These are phyloP conservation scores for Drosophila anomelani DNA, from an alignment of 2,888 invertebrate genomes.

Conservation along the genomic window DNA sequence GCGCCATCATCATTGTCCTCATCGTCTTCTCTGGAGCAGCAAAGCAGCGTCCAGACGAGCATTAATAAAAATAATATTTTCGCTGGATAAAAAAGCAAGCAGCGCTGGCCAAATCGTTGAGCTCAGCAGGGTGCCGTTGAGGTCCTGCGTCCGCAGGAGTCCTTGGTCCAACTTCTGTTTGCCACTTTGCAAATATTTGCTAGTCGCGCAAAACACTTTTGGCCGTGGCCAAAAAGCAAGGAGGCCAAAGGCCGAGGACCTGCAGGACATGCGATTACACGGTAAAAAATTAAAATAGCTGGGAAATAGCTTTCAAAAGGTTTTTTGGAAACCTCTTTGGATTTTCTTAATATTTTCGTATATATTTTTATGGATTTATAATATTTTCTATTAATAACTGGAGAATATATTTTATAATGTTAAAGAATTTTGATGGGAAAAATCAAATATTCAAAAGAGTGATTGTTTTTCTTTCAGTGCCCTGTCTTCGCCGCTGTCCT, in stretches of 20 bases:
- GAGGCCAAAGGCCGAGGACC: conserved; percentile 41
- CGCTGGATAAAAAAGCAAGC: conserved; percentile 40
- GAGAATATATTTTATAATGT: too few relatives aligned
- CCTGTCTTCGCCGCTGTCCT: neutral
- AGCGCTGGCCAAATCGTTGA: conserved; percentile 53
- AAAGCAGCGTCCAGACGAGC: conserved; percentile 62
- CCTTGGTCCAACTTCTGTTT: conserved; percentile 63
- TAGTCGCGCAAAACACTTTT: conserved; percentile 77
- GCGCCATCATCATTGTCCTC: conserved; percentile 43
- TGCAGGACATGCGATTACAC: conserved; percentile 38
- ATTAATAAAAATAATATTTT: conserved; percentile 80
- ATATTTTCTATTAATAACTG: neutral
- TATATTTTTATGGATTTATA: neutral
- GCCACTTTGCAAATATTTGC: conserved; percentile 79
- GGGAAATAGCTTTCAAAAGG: neutral
- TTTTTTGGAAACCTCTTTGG: too few relatives aligned
- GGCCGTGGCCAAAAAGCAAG: conserved; percentile 42
- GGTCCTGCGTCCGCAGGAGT: conserved; percentile 14
- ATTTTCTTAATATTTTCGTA: neutral
- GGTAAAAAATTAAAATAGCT: neutral
- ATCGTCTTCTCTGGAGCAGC: conserved; percentile 16
- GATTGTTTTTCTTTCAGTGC: neutral
- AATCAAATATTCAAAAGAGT: neutral
- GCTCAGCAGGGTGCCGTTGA: conserved; percentile 58
- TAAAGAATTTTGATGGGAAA: too few relatives aligned